Evolutionary conservation across 2,113 vertebrate genomes (phyloP).

Genomic region (Eonycteris spelaea): DNA sequence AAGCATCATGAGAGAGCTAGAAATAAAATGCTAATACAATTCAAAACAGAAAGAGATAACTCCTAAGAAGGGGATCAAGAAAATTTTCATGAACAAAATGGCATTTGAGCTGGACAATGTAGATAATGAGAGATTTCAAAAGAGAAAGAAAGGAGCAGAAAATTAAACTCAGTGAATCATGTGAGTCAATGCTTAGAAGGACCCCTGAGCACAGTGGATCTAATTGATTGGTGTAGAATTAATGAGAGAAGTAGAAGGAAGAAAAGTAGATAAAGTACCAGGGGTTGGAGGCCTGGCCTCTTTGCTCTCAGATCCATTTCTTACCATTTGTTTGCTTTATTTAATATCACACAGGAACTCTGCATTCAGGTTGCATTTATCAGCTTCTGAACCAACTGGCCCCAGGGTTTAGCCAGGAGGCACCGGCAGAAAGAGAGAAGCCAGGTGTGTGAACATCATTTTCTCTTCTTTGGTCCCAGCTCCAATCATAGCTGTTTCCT

Average conservation of each 20-base stretch:
- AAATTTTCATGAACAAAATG: background rate
- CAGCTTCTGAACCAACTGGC: background rate
- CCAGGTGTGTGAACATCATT: background rate
- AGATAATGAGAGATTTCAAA: background rate
- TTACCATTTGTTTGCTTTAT: background rate
- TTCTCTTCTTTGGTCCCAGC: background rate
- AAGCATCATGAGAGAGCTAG: background rate
- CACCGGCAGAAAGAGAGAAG: background rate
- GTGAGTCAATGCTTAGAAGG: background rate
- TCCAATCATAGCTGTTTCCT: background rate
- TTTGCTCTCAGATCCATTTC: background rate
- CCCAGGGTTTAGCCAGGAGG: background rate
- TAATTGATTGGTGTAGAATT: background rate
- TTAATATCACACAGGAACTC: background rate
- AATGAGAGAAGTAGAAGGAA: background rate
- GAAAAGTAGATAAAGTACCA: background rate
- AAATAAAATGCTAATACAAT: background rate
- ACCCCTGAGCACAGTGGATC: background rate
- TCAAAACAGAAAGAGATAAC: background rate
- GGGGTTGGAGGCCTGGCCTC: background rate
- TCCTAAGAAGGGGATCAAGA: background rate
- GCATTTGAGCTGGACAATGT: background rate
- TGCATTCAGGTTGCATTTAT: background rate
- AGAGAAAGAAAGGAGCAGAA: background rate
- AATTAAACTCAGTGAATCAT: background rate